Evolutionary conservation across 1,140 invertebrate genomes (phyloP), one percentile per base, ranked within the genome.

Genomic region (Aphaenogaster ashmeadi): DNA sequence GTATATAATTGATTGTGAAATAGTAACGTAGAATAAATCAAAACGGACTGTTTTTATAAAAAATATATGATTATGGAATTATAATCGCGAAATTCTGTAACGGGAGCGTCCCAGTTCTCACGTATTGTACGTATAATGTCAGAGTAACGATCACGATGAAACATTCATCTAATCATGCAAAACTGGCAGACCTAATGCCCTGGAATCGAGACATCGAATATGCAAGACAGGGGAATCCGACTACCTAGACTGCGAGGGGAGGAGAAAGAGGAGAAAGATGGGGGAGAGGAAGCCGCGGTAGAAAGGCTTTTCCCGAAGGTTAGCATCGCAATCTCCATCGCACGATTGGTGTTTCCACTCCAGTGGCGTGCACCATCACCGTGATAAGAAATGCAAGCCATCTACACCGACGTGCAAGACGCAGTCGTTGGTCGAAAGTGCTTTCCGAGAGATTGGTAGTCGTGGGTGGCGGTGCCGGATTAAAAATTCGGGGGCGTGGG

Each of bases 311-410:
- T 91, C 89, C 84, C 87, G 75, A 56, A 91, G 90, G 90, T 91
- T 91, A 91, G 85, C 87, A 77, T 89, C 85, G 90, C 90, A 89
- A 91, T 91, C 90, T 91, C 90, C 90, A 91, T 91, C 88, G 90
- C 75, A 87, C 90, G 90, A 91, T 91, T 91, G 90, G 90, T 89
- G 90, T 91, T 91, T 91, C 90, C 90, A 91, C 90, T 91, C 44
- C 72, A 87, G 74, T 77, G 84, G 84, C 77, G 87, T 77, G 89
- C 74, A 83, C 89, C 81, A 91, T 91, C 89, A 86, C 80, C 60
- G 58, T 86, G 90, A 91, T 91, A 88, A 90, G 89, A 88, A 90
- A 91, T 88, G 90, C 89, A 86, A 91, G 81, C 86, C 85, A 78
- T 90, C 89, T 90, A 60, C 50, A 77, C 64, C 87, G 77, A 79